Evolutionary conservation across 2,113 vertebrate genomes (phyloP), one percentile per base, ranked within the genome.

Genomic region (Bagarius yarrelli): DNA sequence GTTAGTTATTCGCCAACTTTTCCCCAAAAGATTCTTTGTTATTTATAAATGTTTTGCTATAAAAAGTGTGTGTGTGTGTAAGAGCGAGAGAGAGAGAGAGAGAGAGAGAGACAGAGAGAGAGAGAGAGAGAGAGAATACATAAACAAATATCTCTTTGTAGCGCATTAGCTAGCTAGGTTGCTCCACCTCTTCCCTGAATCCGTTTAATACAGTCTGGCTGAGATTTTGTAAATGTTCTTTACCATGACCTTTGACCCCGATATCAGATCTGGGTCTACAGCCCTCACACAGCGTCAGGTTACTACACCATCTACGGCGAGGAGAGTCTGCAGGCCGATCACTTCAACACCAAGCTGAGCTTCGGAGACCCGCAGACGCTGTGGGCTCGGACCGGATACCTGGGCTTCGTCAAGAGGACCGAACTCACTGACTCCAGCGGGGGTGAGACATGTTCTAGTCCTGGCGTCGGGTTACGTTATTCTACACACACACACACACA

Each of bases 231-330:
- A 30, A 71, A 27, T 19, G 44, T 2, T 19, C 18, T 70, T 30
- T 27, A 71, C 18, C 8, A 0, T 71, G 69, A 50, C 69, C 69
- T 71, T 30, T 71, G 69, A 52, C 44, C 69, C 69, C 2, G 1
- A 2, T 50, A 25, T 0, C 87, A 99, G 97, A 92, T 99, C 40
- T 99, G 97, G 97, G 95, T 99, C 21, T 96, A 96, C 82, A 99
- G 97, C 18, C 95, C 96, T 0, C 97, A 99, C 85, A 97, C 92
- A 0, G 96, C 97, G 88, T 97, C 95, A 0, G 97, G 97, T 56
- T 99, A 99, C 85, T 98, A 98, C 69, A 98, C 96, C 44, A 98
- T 99, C 91, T 98, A 99, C 0, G 97, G 98, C 57, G 98, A 96
- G 27, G 97, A 99, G 87, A 95, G 93, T 76, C 95, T 98, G 0